Evolutionary conservation across 2,888 invertebrate species (phyloP).

Genomic region (Deroplatys truncata): DNA sequence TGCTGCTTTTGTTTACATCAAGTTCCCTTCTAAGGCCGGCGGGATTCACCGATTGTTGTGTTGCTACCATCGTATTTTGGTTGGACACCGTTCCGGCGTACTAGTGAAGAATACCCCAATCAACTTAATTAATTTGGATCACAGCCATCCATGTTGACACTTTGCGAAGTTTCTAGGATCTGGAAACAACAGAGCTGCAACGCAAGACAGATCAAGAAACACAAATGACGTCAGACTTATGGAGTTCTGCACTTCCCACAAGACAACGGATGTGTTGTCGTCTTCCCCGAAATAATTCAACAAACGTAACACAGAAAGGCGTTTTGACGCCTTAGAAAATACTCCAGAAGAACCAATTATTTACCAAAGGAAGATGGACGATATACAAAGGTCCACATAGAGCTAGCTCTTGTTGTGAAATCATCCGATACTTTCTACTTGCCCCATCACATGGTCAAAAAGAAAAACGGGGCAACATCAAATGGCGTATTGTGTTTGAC

Average conservation of each 20-base stretch:
- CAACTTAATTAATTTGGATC: too few species aligned
- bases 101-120: too few species aligned
- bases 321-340: neutral
- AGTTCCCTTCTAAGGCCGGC: too few species aligned
- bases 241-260: neutral
- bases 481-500: neutral
- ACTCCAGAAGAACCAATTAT: neutral
- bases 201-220: neutral
- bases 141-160: too few species aligned
- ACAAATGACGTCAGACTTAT: neutral
- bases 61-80: too few species aligned
- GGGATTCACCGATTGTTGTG: too few species aligned
- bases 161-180: too few species aligned
- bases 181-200: too few species aligned
- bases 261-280: too few species aligned
- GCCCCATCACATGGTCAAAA: neutral
- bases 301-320: neutral
- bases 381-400: neutral
- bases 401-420: neutral
- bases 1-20: too few species aligned
- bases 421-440: neutral
- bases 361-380: neutral
- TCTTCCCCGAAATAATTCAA: neutral
- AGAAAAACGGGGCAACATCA: neutral
- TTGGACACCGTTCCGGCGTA: too few species aligned